Conservation (phyloP, 2,888 invertebrate species). For the Arenicola marina region DNA sequence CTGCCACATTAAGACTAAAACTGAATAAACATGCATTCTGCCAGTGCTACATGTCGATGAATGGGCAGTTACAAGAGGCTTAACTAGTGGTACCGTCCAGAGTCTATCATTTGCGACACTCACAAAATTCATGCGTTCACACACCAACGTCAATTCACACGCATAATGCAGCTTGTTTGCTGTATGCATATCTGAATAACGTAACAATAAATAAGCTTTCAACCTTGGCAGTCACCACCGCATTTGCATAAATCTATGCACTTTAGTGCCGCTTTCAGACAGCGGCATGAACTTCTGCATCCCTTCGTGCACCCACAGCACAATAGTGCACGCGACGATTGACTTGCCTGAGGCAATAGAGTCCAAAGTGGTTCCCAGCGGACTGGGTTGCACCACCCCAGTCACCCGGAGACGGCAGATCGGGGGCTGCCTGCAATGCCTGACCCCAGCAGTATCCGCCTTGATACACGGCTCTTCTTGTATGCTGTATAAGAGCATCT, state of each 20-base stretch:
- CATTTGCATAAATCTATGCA: background rate
- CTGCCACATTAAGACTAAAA: too few species aligned
- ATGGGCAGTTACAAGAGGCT: too few species aligned
- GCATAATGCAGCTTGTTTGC: too few species aligned
- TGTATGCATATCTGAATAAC: too few species aligned
- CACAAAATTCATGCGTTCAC: too few species aligned
- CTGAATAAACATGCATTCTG: too few species aligned
- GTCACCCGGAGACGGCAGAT: slow-evolving; percentile 8
- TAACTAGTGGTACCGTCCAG: too few species aligned
- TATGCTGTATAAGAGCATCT: slow-evolving; percentile 31
- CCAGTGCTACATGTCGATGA: too few species aligned
- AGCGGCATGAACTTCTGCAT: background rate
- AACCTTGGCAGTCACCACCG: background rate
- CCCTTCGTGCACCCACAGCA: slow-evolving; percentile 1
- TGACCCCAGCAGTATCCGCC: slow-evolving; percentile 25
- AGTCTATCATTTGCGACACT: too few species aligned
- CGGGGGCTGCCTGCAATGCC: background rate
- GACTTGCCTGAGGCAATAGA: background rate
- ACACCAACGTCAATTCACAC: too few species aligned
- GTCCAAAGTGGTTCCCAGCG: background rate
- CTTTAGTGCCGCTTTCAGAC: background rate
- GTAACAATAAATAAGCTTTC: too few species aligned
- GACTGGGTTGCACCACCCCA: slow-evolving; percentile 5
- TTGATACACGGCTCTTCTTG: slow-evolving; percentile 26
- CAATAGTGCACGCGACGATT: background rate